Base-by-base conservation (phyloP, 1,140 invertebrate genomes). In the Calliopsis andreniformis region DNA sequence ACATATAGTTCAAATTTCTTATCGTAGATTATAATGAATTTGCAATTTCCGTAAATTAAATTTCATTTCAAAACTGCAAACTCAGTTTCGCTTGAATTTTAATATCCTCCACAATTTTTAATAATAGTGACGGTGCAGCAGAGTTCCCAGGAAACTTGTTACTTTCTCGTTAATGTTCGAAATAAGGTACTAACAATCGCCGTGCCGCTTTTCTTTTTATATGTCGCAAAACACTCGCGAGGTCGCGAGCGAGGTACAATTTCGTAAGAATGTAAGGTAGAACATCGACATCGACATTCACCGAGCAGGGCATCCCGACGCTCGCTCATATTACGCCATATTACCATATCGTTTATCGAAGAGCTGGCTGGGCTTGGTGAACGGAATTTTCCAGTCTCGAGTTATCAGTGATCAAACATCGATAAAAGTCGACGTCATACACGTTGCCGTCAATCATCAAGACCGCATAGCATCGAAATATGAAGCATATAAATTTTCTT, bases 391-490 rank as follows among this genome's bases (percentile, higher is more conserved):
- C 59, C 58, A 70, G 30, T 20, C 16, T 18, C 28, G 59, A 53
- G 61, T 83, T 86, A 86, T 85, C 83, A 85, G 16, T 53, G 61
- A 83, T 83, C 77, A 86, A 87, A 87, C 69, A 86, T 30, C 59
- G 80, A 86, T 85, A 82, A 85, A 58, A 42, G 20, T 12, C 55
- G 75, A 59, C 23, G 23, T 4, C 12, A n/a, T 47, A 43, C 18
- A n/a, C 51, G 30, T 14, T 12, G 42, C 51, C 32, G 25, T n/a
- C 32, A 32, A 18, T 71, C 78, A 70, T 47, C 20, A 61, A 4
- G 0, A 18, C 6, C 20, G 30, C 35, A 10, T 51, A 18, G 23
- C 16, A 2, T 20, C 53, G 25, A 58, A 32, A 30, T 39, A 39
- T 66, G 70, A 28, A 35, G 16, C 14, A 49, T 8, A 47, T 51